Evolutionary conservation across 1,140 invertebrate genomes (phyloP).

Genomic region (Brachionus asplanchnoidis): DNA sequence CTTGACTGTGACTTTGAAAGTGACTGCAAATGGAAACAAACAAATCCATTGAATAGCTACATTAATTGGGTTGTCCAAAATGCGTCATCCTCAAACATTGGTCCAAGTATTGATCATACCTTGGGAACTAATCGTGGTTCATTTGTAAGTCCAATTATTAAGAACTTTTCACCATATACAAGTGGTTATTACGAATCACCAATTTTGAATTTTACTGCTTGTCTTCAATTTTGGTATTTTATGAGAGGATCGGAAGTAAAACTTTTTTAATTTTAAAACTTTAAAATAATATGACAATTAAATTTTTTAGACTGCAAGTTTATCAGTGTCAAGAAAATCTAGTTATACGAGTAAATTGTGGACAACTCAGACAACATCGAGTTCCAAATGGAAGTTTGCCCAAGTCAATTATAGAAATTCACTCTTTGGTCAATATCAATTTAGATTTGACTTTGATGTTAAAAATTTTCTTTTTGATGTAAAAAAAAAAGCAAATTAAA

Average conservation of each 20-base stretch:
- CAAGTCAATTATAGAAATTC: neutral
- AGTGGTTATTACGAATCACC: neutral
- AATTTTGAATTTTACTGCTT: neutral
- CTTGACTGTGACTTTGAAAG: slow-evolving; percentile 37
- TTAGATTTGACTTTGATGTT: neutral
- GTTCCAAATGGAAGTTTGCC: neutral
- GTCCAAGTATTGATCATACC: slow-evolving; percentile 52
- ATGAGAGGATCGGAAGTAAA: slow-evolving; percentile 29
- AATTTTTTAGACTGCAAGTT: slow-evolving; percentile 5
- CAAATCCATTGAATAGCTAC: neutral
- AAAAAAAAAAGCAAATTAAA: neutral
- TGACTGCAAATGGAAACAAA: neutral
- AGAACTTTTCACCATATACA: neutral
- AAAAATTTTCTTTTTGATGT: slow-evolving; percentile 14
- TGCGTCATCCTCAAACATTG: slow-evolving; percentile 21
- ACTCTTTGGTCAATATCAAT: neutral
- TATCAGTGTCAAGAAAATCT: slow-evolving; percentile 4
- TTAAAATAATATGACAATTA: neutral
- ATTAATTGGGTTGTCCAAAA: slow-evolving; percentile 17
- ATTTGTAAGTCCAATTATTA: slow-evolving; percentile 13
- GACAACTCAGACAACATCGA: neutral
- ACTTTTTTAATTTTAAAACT: too few relatives aligned
- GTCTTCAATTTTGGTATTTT: slow-evolving; percentile 40
- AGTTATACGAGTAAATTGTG: neutral
- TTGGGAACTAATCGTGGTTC: slow-evolving; percentile 46